Percentiles rank a stretch among this genome's conserved stretches.
Evolutionary conservation across 2,113 vertebrate species (phyloP).

Genomic region (zebrafish (Danio rerio)): GRCz12tu NC_133195.1:48635001-48635500

Average conservation of each 20-base stretch:
- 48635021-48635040: not conserved
- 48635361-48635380: no score
- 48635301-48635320: constrained; percentile 3
- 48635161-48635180: constrained; percentile 41
- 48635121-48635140: constrained; percentile 58
- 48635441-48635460: no score
- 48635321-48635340: constrained; percentile 13
- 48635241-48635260: constrained; percentile 32
- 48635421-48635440: no score
- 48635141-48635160: constrained; percentile 56
- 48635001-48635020: not conserved
- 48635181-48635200: constrained; percentile 44
- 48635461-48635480: no score
- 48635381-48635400: no score
- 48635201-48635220: constrained; percentile 16
- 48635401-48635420: no score
- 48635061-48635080: constrained; percentile 19
- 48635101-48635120: constrained; percentile 70
- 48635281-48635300: not conserved
- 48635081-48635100: constrained; percentile 46
- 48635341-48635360: not conserved
- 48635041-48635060: constrained; percentile 19
- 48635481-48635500: no score
- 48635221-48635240: constrained; percentile 50
- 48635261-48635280: constrained; percentile 30